Base-by-base conservation (phyloP, 2,888 invertebrate genomes). In the Stomorhina lunata region DNA sequence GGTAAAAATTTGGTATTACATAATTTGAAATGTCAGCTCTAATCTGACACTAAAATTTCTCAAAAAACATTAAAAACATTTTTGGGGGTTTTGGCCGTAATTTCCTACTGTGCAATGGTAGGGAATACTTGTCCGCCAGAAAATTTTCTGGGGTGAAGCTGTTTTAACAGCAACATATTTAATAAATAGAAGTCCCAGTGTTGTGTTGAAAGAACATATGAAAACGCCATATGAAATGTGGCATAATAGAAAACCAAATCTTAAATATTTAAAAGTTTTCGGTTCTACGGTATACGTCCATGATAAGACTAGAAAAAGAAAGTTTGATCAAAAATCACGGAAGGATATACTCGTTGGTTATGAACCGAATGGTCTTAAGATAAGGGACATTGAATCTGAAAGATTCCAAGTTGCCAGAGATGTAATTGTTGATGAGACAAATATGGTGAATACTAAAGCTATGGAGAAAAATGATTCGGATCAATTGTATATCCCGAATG, bases 141-240 rank as follows among this genome's bases (percentile, higher is more conserved):
- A 90, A 85, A 27, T 2, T 5, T 88, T 90, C 61, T 91, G 89
- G 90, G 87, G 86, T 43, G 75, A 73, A 65, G 20, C 89, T 32
- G 86, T 90, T 10, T 84, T 88, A 61, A 89, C 89, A 65, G 89
- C 89, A 50, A 86, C 87, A 29, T 88, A 89, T 85, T 85, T 91
- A 66, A 86, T 90, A 37, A 91, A 91, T 85, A 76, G 86, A 66
- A 84, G 84, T n/a, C 89, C 89, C 48, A 90, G 87, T 57, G 87
- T 84, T 86, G 87, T 88, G 32, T 68, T 90, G 27, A 86, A 85
- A 37, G 17, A 73, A 40, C 2, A 69, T 55, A 73, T 72, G 66
- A 87, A 88, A 86, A 90, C 90, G 84, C 90, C 90, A 84, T 90
- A 63, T 86, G 82, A 84, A 89, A 89, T 86, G 88, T 84, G 79